These are phyloP conservation scores for Leucophora obtusa DNA, from an alignment of 2,888 invertebrate species.

Conservation along the genomic window DNA sequence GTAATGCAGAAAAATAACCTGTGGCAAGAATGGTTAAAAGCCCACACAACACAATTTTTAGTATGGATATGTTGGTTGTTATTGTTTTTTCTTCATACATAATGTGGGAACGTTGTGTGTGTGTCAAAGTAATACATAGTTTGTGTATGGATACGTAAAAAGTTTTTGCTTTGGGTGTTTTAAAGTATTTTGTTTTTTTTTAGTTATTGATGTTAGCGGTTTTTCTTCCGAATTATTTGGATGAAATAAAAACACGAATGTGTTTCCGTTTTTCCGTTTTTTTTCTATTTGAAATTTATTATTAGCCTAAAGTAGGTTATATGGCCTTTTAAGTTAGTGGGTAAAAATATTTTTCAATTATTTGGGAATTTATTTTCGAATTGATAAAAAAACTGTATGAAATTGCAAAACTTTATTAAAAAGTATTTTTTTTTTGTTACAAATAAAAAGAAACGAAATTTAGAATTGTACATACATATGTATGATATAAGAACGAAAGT, in stretches of 20 bases:
- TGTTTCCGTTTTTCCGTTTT: not conserved
- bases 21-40: slow-evolving; percentile 34
- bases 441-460: too few relatives aligned
- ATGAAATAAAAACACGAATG: not conserved
- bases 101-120: not conserved
- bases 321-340: slow-evolving; percentile 4
- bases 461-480: too few relatives aligned
- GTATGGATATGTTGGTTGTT: not conserved
- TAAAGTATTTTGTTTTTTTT: slow-evolving; percentile 7
- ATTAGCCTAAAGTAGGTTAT: slow-evolving; percentile 26
- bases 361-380: not conserved
- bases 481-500: too few relatives aligned
- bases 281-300: slow-evolving; percentile 14
- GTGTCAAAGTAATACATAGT: slow-evolving; percentile 4
- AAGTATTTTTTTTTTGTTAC: too few relatives aligned
- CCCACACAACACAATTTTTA: not conserved
- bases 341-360: not conserved
- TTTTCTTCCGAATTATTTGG: slow-evolving; percentile 16
- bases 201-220: slow-evolving; percentile 29
- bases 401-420: too few relatives aligned
- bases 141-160: slow-evolving; percentile 6
- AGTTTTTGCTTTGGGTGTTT: slow-evolving; percentile 28
- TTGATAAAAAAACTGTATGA: too few relatives aligned
- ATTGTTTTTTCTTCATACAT: not conserved
- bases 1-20: slow-evolving; percentile 43